Evolutionary conservation across 2,888 invertebrate species (phyloP).

Genomic region (Orthosia cruda): DNA sequence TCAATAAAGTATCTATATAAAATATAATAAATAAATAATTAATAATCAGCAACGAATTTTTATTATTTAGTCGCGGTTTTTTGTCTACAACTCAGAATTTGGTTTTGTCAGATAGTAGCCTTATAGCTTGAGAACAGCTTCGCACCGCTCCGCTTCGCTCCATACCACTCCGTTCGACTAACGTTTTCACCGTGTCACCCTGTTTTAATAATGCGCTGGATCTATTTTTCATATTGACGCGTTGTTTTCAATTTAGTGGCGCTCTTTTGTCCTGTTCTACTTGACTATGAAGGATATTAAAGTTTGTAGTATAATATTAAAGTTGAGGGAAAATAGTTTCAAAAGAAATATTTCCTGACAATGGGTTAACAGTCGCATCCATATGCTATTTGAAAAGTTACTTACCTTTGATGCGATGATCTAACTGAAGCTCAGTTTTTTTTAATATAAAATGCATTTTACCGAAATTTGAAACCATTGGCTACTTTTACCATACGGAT

Average conservation of each 20-base stretch:
- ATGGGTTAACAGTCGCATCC: not conserved
- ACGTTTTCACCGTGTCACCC: conserved; percentile 29
- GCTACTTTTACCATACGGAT: too few relatives aligned
- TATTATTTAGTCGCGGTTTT: too few relatives aligned
- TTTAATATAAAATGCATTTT: too few relatives aligned
- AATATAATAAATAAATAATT: too few relatives aligned
- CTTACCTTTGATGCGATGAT: too few relatives aligned
- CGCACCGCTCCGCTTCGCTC: not conserved
- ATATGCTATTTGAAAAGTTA: not conserved
- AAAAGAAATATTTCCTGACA: not conserved
- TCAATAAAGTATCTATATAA: too few relatives aligned
- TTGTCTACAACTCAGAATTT: too few relatives aligned
- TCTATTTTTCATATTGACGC: conserved; percentile 45
- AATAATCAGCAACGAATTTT: too few relatives aligned
- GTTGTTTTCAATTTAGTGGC: conserved; percentile 31
- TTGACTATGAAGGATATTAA: conserved; percentile 20
- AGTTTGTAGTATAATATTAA: not conserved
- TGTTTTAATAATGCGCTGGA: conserved; percentile 34
- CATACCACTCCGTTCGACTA: not conserved
- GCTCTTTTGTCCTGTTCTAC: conserved; percentile 26
- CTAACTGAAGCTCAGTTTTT: too few relatives aligned
- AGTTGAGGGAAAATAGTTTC: not conserved
- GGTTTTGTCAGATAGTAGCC: too few relatives aligned
- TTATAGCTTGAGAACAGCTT: too few relatives aligned
- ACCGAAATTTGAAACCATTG: too few relatives aligned